Conservation (phyloP, 2,113 vertebrate species). For the Rousettus leschenaultii region DNA sequence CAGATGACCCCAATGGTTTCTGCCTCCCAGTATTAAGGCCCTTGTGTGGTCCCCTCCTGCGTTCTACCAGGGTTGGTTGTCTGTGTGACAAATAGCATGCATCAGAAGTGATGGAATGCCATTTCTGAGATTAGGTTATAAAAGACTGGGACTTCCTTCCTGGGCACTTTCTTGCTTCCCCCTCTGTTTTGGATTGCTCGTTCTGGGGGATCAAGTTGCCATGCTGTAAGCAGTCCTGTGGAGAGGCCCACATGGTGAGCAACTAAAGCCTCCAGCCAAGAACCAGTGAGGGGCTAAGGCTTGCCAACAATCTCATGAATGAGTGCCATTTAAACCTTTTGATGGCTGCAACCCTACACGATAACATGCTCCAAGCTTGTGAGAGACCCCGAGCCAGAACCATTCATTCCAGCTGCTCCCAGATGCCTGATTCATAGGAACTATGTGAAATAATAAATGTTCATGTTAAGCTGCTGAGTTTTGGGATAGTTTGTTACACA, state of each 20-base stretch:
- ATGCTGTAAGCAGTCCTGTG: background rate
- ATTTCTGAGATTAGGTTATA: background rate
- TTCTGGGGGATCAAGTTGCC: background rate
- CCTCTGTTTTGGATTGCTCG: background rate
- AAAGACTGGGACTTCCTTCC: background rate
- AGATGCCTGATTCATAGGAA: background rate
- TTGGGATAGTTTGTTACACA: background rate
- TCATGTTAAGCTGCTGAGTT: background rate
- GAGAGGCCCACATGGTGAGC: background rate
- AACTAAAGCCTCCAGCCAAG: background rate
- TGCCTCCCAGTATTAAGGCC: background rate
- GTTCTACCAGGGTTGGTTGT: background rate
- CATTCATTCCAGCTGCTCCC: background rate
- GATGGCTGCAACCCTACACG: background rate
- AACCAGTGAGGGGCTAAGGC: background rate
- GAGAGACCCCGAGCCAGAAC: background rate
- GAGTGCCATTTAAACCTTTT: background rate
- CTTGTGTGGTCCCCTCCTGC: background rate
- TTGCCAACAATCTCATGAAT: background rate
- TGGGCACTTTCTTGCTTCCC: background rate
- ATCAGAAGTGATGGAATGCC: background rate
- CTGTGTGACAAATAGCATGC: background rate
- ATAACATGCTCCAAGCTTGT: background rate
- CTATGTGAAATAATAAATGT: background rate
- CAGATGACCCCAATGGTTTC: background rate